Percentiles rank a stretch among this genome's conserved stretches.
These are phyloP conservation scores for Linyphia triangularis DNA, from an alignment of 2,888 invertebrate genomes.

Conservation along the genomic window DNA sequence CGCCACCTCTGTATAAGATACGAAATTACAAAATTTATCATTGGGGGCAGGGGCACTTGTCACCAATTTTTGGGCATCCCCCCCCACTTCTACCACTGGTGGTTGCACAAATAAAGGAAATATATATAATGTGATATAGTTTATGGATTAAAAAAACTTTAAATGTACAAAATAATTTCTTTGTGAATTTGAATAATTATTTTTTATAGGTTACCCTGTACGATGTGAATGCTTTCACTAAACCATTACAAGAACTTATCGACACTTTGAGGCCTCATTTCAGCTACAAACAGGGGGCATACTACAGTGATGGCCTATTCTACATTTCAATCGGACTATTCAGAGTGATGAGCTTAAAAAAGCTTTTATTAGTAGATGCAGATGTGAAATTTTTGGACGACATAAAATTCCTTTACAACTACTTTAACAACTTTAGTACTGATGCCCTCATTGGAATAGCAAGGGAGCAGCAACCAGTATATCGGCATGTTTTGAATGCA, in stretches of 20 bases:
- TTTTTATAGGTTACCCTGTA: slow-evolving; percentile 70
- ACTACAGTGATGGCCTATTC: slow-evolving; percentile 89
- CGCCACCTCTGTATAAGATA: no score
- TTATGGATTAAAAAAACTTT: no score
- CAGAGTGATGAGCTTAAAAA: slow-evolving; percentile 84
- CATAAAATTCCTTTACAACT: slow-evolving; percentile 84
- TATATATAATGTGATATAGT: no score
- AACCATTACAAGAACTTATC: slow-evolving; percentile 80
- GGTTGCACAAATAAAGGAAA: no score
- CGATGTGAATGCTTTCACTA: slow-evolving; percentile 70
- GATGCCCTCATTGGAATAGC: slow-evolving; percentile 86
- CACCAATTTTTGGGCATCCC: no score
- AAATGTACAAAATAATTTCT: no score
- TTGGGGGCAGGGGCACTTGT: no score
- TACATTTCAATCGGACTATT: slow-evolving; percentile 88
- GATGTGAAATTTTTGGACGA: slow-evolving; percentile 88
- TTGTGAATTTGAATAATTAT: no score
- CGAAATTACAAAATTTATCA: no score
- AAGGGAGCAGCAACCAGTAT: slow-evolving; percentile 84
- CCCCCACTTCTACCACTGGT: no score
- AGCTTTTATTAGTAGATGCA: slow-evolving; percentile 87
- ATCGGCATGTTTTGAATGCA: slow-evolving; percentile 86
- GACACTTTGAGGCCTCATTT: slow-evolving; percentile 86
- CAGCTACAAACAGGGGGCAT: slow-evolving; percentile 85
- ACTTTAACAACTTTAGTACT: slow-evolving; percentile 85